Evolutionary conservation across 1,140 invertebrate genomes (phyloP), one percentile per base, ranked within the genome.

Genomic region (Pseudomyrmex concolor): DNA sequence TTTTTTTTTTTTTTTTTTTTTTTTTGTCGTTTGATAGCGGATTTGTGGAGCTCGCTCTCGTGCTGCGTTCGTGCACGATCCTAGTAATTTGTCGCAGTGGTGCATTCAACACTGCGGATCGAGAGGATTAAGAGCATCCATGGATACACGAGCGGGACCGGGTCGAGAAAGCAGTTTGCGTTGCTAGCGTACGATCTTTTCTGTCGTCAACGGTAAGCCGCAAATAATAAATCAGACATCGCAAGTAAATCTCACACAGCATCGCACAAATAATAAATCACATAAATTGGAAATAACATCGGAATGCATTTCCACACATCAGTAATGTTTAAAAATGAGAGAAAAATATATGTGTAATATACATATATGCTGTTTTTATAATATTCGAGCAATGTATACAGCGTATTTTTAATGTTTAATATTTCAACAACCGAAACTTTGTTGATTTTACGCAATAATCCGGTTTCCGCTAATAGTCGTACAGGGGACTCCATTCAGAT

Each of bases 31-130:
- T 86, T 74, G 62, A 80, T 74, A 84, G 74, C 64, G 86, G 70
- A 88, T 87, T 81, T 81, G 82, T 45, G 85, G 25, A 63, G 68
- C 67, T 68, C 63, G 54, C 62, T 59, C 76, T n/a, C 25, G 57
- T 17, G 15, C 25, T 22, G 72, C 70, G 25, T 45, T 80, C 77
- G 77, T 55, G 25, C 68, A 60, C 68, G 80, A 88, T 86, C 84
- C 86, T 55, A 85, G 87, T 84, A 88, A 89, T 89, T 89, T 88
- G 86, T 88, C 84, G 86, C 77, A 59, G 73, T 57, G 59, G 15
- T 76, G 84, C 68, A 89, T 83, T 86, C 76, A 83, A 83, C 85
- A 78, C 34, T 62, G 68, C 78, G 74, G 85, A 89, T 88, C 84
- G 85, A 88, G 80, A 72, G 86, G 88, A 89, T 84, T 89, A 88